Base-by-base conservation (phyloP, 2,888 invertebrate species). In the Parnassius smintheus region DNA sequence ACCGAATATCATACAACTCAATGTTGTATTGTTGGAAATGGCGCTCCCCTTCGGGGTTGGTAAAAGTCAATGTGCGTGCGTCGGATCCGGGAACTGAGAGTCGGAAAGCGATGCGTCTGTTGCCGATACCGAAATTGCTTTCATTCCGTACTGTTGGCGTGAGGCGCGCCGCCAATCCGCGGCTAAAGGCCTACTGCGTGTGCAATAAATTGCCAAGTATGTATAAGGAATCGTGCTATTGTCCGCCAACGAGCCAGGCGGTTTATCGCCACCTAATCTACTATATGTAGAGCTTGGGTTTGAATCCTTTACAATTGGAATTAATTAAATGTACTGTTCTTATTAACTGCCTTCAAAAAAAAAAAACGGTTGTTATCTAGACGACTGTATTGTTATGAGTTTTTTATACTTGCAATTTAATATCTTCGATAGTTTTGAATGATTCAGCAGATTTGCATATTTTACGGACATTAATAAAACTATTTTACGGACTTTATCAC, bases 151-250 rank as follows among this genome's bases (percentile, higher is more conserved):
- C 76, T 70, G 75, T 69, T 86, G 80, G 86, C 85, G 87, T 86
- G 85, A 81, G 82, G 72, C 75, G 78, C 82, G 78, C 83, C 78
- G 77, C 82, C 83, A 81, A 85, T 86, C 82, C 80, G 78, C 73
- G 76, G 74, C 75, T 88, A 82, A 83, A 78, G 80, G 81, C 79
- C 77, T 78, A 80, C 78, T 76, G 83, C 82, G 82, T 81, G 83
- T 81, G 77, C 78, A 85, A 87, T 88, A 87, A 86, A 88, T 88
- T 85, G 85, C 83, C 71, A 83, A 82, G 82, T 84, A 78, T 82
- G 18, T 18, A 18, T 18, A 83, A 82, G 82, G 80, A 83, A 82
- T 76, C 75, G 73, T 78, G 80, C 82, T 81, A 82, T 83, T 78
- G 73, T 74, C 77, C 76, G 66, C 64, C 67, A 68, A 70, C 72